Evolutionary conservation across 2,113 vertebrate species (phyloP), one percentile per base, ranked within the genome.

Genomic region (Dolichotis patagonum): DNA sequence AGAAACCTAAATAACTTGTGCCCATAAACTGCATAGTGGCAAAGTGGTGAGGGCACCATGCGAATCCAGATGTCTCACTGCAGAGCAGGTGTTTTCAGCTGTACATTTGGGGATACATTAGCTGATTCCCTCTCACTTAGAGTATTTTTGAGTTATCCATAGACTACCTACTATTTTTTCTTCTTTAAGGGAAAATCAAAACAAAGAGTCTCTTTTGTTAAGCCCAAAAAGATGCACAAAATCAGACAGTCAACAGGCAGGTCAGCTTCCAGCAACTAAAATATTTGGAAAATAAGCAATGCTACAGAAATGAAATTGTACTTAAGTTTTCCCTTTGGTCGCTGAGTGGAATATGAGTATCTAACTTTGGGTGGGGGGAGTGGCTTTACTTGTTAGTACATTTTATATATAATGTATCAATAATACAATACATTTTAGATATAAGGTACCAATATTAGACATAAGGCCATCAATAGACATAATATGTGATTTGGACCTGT

Each of bases 281-380:
- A 0, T 43, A 41, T 80, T 38, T 91, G 26, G 22, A 84, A 94
- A 92, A 3, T 49, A 24, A 94, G 38, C 60, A 28, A 3, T 43
- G 4, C 14, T 54, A 10, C 1, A 8, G 13, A 11, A 49, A 28
- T 3, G 7, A 19, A 14, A 5, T 22, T 65, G 14, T 38, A 0
- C 3, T n/a, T 20, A 0, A 0, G 63, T 17, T 58, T 8, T 35
- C 17, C 2, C 26, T 77, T 62, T 56, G 24, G 16, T 49, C 2
- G 82, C n/a, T 52, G 43, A 46, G n/a, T 85, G 17, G 65, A 73
- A 35, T 38, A 10, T n/a, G 35, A n/a, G 16, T 24, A 28, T 13
- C 71, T 41, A 32, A 73, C 17, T 43, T 41, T 8, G 7, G 67
- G 3, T 14, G 52, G 52, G 52, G 8, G 4, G 69, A 22, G n/a